Evolutionary conservation across 1,140 invertebrate genomes (phyloP), one percentile per base, ranked within the genome.

Genomic region (Hermatobates lingyangjiaoensis): DNA sequence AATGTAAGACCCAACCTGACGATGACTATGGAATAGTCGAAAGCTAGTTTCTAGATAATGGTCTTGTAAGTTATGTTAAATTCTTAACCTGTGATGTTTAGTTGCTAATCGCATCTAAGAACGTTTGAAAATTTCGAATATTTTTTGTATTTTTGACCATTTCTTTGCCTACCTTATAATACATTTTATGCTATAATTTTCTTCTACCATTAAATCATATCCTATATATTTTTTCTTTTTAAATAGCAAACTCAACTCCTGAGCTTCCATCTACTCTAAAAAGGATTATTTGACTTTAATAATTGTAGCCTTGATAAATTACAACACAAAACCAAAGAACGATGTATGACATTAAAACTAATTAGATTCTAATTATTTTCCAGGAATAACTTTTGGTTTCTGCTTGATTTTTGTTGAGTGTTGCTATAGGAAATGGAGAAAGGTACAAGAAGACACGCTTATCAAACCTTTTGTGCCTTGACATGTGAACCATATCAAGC

Each of bases 381-480:
- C 63, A 77, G 76, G 75, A 21, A 68, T 76, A 45, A 62, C 70
- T 45, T 57, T 70, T n/a, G 69, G 73, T 1, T 57, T 68, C 1
- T 54, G 71, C 15, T 62, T 76, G 5, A 64, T 80, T 10, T 49
- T 70, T 2, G 59, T 66, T 2, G 79, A 81, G 59, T 73, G 69
- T 56, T 59, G 71, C 21, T 74, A 69, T 54, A 63, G 69, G 27
- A 64, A 65, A 40, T 66, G 69, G 4, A 66, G 68, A 57, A 55
- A 59, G n/a, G 62, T 61, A 10, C 70, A 64, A 21, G 69, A 75
- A 27, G 65, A 67, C 25, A 68, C 65, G 54, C 65, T 74, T 3
- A 72, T 81, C 24, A 72, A 73, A 56, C 78, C 77, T 15, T 80
- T 76, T 57, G 63, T 72, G 12, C 62, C 66, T 14, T 72, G 61